Conservation (phyloP, 2,113 vertebrate species). For the Muscicapa adusta region DNA sequence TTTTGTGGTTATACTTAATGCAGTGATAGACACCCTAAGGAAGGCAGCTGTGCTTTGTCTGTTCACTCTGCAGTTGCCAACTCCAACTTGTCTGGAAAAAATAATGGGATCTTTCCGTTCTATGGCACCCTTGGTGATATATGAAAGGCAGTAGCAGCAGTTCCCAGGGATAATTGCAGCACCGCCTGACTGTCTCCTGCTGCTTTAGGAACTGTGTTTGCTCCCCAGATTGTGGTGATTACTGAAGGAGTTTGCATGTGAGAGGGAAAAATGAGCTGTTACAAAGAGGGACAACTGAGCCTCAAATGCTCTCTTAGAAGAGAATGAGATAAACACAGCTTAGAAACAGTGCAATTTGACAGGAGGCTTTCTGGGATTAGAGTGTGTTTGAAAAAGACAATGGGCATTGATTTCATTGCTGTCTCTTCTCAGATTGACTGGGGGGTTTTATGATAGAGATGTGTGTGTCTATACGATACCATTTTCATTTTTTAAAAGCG, state of each 20-base stretch:
- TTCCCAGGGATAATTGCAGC: slow-evolving; percentile 11
- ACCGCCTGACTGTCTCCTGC: background rate
- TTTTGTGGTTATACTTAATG: background rate
- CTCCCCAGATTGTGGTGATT: background rate
- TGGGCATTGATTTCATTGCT: background rate
- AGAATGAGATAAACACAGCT: background rate
- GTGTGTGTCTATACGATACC: background rate
- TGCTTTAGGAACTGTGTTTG: background rate
- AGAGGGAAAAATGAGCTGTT: background rate
- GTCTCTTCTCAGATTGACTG: background rate
- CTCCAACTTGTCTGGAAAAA: background rate
- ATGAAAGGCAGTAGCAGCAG: background rate
- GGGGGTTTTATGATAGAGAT: background rate
- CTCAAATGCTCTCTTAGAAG: background rate
- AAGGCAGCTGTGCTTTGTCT: background rate
- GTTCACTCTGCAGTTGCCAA: background rate
- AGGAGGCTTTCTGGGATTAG: background rate
- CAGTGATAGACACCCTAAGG: background rate
- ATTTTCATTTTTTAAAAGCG: background rate
- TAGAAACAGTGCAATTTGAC: background rate
- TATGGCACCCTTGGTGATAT: background rate
- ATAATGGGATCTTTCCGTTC: background rate
- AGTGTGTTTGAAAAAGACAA: background rate
- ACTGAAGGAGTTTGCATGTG: background rate
- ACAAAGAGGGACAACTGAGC: background rate